phyloP scores from a whole-genome alignment of 30 jellyfish, hydroid and myxozoan genomes.

The Hydra vulgaris region DNA sequence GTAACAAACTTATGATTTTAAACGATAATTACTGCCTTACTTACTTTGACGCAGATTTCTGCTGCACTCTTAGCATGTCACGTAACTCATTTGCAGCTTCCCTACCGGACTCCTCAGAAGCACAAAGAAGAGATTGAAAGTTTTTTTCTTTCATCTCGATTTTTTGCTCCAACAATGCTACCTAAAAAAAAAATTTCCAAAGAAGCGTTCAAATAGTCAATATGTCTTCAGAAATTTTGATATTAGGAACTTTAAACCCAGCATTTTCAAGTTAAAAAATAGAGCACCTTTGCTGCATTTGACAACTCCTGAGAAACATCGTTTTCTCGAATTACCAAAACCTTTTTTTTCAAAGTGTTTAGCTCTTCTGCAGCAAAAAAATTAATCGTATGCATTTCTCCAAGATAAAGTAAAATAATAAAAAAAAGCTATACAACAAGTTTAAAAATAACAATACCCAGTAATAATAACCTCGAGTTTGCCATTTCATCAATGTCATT shows the following conservation, averaged over 20 bases:
- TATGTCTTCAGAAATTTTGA: too few relatives aligned
- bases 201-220: neutral
- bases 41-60: constrained; percentile 65
- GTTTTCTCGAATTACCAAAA: neutral
- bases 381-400: too few relatives aligned
- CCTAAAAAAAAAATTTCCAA: constrained; percentile 18
- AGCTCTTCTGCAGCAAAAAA: neutral
- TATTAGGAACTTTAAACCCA: too few relatives aligned
- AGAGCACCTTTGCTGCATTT: neutral
- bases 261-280: too few relatives aligned
- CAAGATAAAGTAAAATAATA: constrained; percentile 7
- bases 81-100: constrained; percentile 60
- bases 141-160: constrained; percentile 67
- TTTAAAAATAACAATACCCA: constrained; percentile 22
- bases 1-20: neutral
- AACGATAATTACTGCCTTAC: constrained; percentile 7
- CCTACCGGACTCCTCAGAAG: constrained; percentile 58
- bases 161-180: constrained; percentile 50
- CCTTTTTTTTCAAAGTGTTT: neutral
- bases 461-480: constrained; percentile 40
- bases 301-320: neutral
- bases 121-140: constrained; percentile 52
- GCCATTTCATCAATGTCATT: constrained; percentile 50
- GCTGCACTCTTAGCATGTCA: constrained; percentile 77
- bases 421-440: neutral